A percentile compares a stretch with the other conserved stretches of the same genome.
These are phyloP conservation scores for Drosophila kokeensis DNA, from an alignment of 2,888 invertebrate genomes.

Conservation along the genomic window DNA sequence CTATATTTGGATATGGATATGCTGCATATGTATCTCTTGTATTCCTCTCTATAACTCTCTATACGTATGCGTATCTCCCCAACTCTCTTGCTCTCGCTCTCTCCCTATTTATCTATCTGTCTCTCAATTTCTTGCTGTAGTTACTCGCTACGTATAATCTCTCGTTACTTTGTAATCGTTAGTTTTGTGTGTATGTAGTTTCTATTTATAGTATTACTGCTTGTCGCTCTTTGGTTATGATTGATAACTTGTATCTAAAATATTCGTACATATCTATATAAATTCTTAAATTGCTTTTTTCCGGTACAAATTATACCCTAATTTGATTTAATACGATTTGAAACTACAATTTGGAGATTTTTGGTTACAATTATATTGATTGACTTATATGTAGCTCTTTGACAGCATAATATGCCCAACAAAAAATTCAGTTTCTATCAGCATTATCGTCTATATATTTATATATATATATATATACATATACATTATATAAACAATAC, in stretches of 20 bases:
- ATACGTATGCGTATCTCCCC: slow-evolving; percentile 11
- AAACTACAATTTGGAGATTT: slow-evolving; percentile 3
- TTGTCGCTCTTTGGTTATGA: slow-evolving; percentile 9
- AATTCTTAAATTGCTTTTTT: slow-evolving; percentile 17
- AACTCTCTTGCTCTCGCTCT: slow-evolving; percentile 5
- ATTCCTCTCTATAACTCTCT: slow-evolving; percentile 9
- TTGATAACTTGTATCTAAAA: slow-evolving; percentile 10
- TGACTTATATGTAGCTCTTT: slow-evolving; percentile 24
- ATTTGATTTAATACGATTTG: slow-evolving; percentile 22
- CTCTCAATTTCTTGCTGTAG: slow-evolving; percentile 26
- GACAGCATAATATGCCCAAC: slow-evolving; percentile 15
- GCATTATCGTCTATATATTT: slow-evolving; percentile 37
- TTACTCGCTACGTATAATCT: slow-evolving; percentile 22
- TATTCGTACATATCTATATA: slow-evolving; percentile 12
- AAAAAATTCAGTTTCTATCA: slow-evolving; percentile 49
- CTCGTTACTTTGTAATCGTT: slow-evolving; percentile 34
- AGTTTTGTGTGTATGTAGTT: slow-evolving; percentile 32
- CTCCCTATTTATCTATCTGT: slow-evolving; percentile 8
- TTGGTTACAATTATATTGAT: slow-evolving; percentile 21
- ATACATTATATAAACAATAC: slow-evolving; percentile 24
- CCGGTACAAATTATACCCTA: slow-evolving; percentile 9
- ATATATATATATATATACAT: slow-evolving; percentile 26
- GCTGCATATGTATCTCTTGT: slow-evolving; percentile 7
- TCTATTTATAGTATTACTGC: slow-evolving; percentile 21
- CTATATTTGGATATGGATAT: background rate